Conservation (phyloP, 2,113 vertebrate species). For the Semicossyphus pulcher region DNA sequence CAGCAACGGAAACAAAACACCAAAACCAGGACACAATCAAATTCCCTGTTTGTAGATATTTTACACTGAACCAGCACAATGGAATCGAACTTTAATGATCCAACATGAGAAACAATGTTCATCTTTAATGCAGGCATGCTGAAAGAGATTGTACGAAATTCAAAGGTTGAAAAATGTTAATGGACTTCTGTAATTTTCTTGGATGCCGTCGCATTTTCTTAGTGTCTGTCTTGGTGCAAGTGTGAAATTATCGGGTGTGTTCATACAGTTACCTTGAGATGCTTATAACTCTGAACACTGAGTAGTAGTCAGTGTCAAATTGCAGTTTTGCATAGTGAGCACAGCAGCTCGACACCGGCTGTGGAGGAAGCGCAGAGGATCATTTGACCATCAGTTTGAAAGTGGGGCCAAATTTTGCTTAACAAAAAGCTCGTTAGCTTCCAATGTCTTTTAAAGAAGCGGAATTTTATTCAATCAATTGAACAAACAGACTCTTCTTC, state of each 20-base stretch:
- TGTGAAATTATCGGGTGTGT: constrained; percentile 30
- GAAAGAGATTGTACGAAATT: constrained; percentile 3
- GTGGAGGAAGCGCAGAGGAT: neutral
- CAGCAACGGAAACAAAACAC: constrained; percentile 33
- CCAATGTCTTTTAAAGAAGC: neutral
- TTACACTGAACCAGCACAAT: constrained; percentile 6
- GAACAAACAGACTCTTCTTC: neutral
- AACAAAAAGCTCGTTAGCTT: neutral
- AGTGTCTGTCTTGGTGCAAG: constrained; percentile 14
- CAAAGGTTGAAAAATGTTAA: constrained; percentile 28
- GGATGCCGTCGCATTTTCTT: neutral
- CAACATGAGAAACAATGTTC: neutral
- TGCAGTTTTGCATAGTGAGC: constrained; percentile 52
- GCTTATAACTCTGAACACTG: neutral
- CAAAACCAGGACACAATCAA: constrained; percentile 30
- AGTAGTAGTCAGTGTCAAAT: constrained; percentile 26
- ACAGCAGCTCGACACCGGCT: neutral
- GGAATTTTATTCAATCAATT: neutral
- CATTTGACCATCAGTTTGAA: constrained; percentile 28
- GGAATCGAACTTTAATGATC: constrained; percentile 27
- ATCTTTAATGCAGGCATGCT: constrained; percentile 3
- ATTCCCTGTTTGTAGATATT: constrained; percentile 8
- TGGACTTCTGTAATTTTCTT: constrained; percentile 31
- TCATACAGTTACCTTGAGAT: constrained; percentile 12
- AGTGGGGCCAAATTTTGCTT: constrained; percentile 26